Percentiles rank a stretch among this genome's conserved stretches.
These are phyloP conservation scores for Danaus melanippus DNA, from an alignment of 1,140 invertebrate species.

Conservation along the genomic window DNA sequence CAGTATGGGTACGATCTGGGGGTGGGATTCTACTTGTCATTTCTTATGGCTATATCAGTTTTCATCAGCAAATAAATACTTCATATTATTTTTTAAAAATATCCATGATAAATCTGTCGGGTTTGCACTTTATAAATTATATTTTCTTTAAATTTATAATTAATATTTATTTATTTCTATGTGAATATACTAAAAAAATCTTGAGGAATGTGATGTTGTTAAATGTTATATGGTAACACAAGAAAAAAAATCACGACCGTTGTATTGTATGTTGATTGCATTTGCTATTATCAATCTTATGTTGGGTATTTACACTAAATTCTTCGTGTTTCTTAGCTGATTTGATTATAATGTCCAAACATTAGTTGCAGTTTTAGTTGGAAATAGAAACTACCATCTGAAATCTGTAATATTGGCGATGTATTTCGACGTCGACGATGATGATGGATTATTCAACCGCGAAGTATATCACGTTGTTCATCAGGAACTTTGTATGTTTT, in stretches of 20 bases:
- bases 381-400: constrained; percentile 18
- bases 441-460: constrained; percentile 38
- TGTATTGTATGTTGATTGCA: constrained; percentile 48
- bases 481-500: constrained; percentile 49
- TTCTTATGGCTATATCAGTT: no score
- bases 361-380: constrained; percentile 21
- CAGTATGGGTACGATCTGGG: no score
- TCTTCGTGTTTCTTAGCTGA: constrained; percentile 35
- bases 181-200: constrained; percentile 24
- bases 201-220: neutral
- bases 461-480: constrained; percentile 45
- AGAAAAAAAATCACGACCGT: constrained; percentile 38
- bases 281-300: constrained; percentile 47
- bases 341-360: constrained; percentile 29
- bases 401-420: constrained; percentile 31
- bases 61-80: no score
- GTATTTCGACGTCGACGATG: constrained; percentile 47
- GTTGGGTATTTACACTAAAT: constrained; percentile 52
- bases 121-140: no score
- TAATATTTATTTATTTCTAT: constrained; percentile 2
- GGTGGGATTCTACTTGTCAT: no score
- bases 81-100: no score
- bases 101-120: no score
- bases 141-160: no score
- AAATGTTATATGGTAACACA: no score